Evolutionary conservation across 1,140 invertebrate species (phyloP).

Genomic region (Drosophila trapezifrons): DNA sequence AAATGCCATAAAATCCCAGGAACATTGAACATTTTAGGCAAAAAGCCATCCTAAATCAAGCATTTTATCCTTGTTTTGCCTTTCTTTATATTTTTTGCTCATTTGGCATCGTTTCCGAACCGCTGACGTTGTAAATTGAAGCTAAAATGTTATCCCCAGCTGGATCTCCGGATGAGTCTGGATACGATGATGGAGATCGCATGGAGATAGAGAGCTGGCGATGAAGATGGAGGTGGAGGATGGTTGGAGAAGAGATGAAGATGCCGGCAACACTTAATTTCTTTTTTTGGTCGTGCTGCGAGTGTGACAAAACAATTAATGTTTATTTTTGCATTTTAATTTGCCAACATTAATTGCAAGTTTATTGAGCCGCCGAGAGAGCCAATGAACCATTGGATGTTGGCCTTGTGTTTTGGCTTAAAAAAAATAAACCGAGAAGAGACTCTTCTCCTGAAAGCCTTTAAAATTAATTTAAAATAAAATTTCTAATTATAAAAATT

Average conservation of each 20-base stretch:
- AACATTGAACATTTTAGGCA: not conserved
- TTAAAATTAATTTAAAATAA: no score
- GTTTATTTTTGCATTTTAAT: constrained; percentile 83
- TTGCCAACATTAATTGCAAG: constrained; percentile 82
- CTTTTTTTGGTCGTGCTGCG: constrained; percentile 30
- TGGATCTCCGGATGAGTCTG: constrained; percentile 29
- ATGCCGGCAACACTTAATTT: constrained; percentile 53
- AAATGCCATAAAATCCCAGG: no score
- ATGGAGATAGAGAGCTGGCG: constrained; percentile 6
- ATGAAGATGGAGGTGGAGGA: constrained; percentile 2
- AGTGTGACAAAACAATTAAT: constrained; percentile 78
- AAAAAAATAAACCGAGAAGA: no score
- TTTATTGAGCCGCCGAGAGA: constrained; percentile 70
- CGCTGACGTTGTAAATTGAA: constrained; percentile 42
- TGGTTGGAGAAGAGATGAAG: not conserved
- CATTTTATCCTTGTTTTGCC: constrained; percentile 12
- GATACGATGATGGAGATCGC: constrained; percentile 17
- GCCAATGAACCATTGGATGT: constrained; percentile 67
- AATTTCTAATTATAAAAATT: no score
- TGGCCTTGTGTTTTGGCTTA: constrained; percentile 66
- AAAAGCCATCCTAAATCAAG: constrained; percentile 5
- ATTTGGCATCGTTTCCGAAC: not conserved
- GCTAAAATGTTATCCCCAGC: constrained; percentile 50
- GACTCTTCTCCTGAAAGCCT: no score
- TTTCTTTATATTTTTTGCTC: not conserved